Evolutionary conservation across 1,140 invertebrate species (phyloP).

Genomic region (Polypedilum vanderplanki): DNA sequence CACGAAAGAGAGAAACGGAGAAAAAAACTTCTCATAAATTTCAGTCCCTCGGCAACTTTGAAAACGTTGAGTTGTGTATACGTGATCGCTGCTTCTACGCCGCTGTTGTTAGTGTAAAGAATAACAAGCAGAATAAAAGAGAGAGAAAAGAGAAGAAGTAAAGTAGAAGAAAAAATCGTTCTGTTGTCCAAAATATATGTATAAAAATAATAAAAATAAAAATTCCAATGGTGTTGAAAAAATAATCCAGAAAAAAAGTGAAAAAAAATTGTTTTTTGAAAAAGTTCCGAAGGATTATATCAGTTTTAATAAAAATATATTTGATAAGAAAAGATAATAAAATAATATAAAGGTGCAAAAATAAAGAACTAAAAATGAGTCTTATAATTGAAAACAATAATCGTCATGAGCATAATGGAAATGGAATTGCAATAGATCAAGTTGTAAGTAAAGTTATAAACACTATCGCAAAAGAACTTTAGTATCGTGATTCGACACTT

Average conservation of each 20-base stretch:
- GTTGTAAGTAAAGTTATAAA: conserved; percentile 16
- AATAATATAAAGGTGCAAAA: neutral
- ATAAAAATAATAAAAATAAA: neutral
- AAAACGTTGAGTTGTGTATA: conserved; percentile 15
- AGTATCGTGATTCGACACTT: neutral
- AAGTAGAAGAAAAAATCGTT: neutral
- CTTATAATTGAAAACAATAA: conserved; percentile 9
- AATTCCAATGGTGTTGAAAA: conserved; percentile 1
- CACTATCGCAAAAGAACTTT: neutral
- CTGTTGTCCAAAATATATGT: conserved; percentile 15
- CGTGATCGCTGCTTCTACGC: neutral
- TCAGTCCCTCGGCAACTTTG: neutral
- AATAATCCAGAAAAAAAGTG: neutral
- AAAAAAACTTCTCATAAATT: neutral
- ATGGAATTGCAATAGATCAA: conserved; percentile 24
- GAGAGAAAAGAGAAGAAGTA: neutral
- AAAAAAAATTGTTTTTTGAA: neutral
- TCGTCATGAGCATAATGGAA: conserved; percentile 25
- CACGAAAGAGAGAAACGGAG: too few relatives aligned
- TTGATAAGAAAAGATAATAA: neutral
- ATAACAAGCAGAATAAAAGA: neutral
- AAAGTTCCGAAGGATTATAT: neutral
- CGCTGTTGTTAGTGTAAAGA: neutral
- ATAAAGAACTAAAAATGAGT: neutral
- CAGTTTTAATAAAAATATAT: neutral